These are phyloP conservation scores for Lagopus muta DNA, from an alignment of 2,113 vertebrate genomes.

Conservation along the genomic window DNA sequence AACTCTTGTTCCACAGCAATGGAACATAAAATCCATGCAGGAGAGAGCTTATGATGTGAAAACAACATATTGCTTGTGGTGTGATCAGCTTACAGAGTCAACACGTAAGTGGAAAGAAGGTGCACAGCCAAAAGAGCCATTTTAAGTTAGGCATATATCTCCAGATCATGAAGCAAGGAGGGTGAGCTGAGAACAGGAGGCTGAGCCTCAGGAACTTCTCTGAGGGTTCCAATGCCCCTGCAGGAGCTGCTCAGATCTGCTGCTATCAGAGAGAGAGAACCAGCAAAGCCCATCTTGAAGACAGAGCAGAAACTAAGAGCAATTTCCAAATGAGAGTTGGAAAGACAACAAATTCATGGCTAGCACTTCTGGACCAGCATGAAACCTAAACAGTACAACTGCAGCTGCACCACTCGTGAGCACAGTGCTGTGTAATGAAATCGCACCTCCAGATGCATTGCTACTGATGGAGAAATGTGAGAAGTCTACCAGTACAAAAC, in stretches of 20 bases:
- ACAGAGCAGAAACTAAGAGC: not conserved
- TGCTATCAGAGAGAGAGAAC: not conserved
- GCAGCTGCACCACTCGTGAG: not conserved
- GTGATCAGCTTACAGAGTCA: not conserved
- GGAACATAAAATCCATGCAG: not conserved
- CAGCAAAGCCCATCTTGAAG: not conserved
- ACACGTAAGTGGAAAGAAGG: not conserved
- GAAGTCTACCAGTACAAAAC: not conserved
- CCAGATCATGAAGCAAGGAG: not conserved
- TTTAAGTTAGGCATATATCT: not conserved
- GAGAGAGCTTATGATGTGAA: accelerated
- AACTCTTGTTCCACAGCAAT: not conserved
- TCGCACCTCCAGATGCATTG: not conserved
- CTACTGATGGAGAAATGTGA: not conserved
- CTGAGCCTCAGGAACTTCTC: not conserved
- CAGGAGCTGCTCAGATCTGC: not conserved
- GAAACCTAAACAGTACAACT: not conserved
- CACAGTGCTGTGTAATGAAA: not conserved
- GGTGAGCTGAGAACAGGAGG: not conserved
- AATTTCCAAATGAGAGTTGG: not conserved
- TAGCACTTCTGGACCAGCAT: not conserved
- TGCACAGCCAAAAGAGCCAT: not conserved
- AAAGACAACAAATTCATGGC: not conserved
- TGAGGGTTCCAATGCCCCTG: not conserved
- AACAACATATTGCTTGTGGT: not conserved